Evolutionary conservation across 2,888 invertebrate genomes (phyloP), one percentile per base, ranked within the genome.

Genomic region (Meghimatium bilineatum): DNA sequence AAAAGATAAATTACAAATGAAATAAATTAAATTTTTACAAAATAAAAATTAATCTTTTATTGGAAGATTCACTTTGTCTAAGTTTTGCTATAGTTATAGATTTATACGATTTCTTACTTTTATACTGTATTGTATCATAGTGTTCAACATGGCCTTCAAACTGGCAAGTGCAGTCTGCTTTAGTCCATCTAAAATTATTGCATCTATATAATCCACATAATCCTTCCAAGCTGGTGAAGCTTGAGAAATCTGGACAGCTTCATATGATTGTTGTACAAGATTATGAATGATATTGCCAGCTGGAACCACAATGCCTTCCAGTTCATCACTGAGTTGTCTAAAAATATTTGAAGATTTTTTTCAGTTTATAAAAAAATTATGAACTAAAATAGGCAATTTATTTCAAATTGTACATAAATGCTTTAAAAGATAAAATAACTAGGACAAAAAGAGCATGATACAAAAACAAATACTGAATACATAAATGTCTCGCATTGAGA

Each of bases 191-290:
- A 93, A 87, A 12, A 93, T 91, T 38, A 93, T 92, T 75, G 92
- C 92, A 86, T 93, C 93, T 67, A 93, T 91, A 85, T 92, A 93
- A 87, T 92, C 92, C 14, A 93, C 90, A 86, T 93, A 93, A 72
- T 93, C 92, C 85, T 91, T 90, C 93, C 93, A 93, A 26, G 93
- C 93, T 63, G 93, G 93, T 0, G 93, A 93, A 0, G 93, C 93
- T 87, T 93, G 91, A 60, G 92, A 92, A 83, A 93, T 93, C 88
- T 93, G 91, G 32, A 92, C 92, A 44, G 92, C 92, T 89, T 93
- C 91, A 88, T 93, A 92, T 2, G 93, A 93, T 71, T 85, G 87
- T 49, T 89, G 83, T 0, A 93, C 90, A 5, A 93, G 87, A 23
- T 74, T 66, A 84, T 93, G 93, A 77, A 93, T 93, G 85, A 88